Evolutionary conservation across 2,113 vertebrate genomes (phyloP).

Genomic region (Pipra filicauda): DNA sequence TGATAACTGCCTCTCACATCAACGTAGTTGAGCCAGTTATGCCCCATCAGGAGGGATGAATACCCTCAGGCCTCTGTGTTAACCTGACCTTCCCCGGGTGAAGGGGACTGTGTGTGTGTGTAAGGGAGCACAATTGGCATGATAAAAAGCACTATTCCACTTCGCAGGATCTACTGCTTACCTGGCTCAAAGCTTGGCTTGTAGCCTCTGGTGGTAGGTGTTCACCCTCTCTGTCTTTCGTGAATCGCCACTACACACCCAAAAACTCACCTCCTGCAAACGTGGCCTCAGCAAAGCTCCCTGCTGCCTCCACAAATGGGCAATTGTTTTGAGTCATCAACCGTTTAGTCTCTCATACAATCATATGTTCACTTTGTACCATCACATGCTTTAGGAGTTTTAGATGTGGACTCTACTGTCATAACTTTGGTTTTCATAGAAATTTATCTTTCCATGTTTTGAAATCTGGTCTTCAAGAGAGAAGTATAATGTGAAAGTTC

Average conservation of each 20-base stretch:
- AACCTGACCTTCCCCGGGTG: not conserved
- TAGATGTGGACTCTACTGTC: not conserved
- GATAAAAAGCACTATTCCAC: not conserved
- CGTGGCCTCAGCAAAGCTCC: not conserved
- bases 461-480: not conserved
- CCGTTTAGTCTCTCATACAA: not conserved
- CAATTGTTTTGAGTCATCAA: not conserved
- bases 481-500: not conserved
- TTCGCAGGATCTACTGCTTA: not conserved
- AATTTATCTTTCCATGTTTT: not conserved
- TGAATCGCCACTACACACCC: not conserved
- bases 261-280: not conserved
- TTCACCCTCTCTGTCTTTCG: not conserved
- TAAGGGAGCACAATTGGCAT: not conserved
- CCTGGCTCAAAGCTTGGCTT: not conserved
- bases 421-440: not conserved
- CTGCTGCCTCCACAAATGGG: not conserved
- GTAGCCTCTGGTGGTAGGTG: not conserved
- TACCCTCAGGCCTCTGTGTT: not conserved
- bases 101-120: not conserved
- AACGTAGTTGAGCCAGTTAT: not conserved
- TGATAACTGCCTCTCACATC: not conserved
- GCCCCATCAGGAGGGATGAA: not conserved
- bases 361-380: not conserved
- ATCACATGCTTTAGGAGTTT: not conserved